Percentiles rank a stretch among this genome's conserved stretches.
Evolutionary conservation across 2,888 invertebrate genomes (phyloP).

Genomic region (Drosophila colorata): DNA sequence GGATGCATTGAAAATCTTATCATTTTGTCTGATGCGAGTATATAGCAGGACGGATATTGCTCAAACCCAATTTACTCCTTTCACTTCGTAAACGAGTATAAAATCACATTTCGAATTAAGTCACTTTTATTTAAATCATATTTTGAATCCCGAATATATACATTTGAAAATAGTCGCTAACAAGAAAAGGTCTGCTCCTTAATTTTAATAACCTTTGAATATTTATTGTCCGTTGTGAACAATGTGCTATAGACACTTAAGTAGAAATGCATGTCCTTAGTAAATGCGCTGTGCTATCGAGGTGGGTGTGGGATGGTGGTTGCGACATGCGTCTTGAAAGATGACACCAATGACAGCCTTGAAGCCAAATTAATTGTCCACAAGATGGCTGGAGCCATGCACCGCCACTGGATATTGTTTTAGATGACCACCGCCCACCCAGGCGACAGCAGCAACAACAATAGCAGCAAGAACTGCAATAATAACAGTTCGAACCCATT

Average conservation of each 20-base stretch:
- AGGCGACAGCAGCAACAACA: conserved; percentile 3
- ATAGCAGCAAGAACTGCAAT: background rate
- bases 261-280: conserved; percentile 41
- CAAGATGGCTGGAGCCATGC: conserved; percentile 61
- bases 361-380: conserved; percentile 77
- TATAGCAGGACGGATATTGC: no score
- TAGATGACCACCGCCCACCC: conserved; percentile 31
- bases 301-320: conserved; percentile 1
- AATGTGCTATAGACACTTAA: conserved; percentile 13
- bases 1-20: no score
- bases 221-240: background rate
- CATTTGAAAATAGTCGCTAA: no score
- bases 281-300: background rate
- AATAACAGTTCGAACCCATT: background rate
- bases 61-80: no score
- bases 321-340: conserved; percentile 52
- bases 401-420: conserved; percentile 59
- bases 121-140: no score
- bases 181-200: no score
- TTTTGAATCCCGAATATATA: no score
- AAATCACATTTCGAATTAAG: no score
- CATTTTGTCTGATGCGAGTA: no score
- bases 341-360: conserved; percentile 63
- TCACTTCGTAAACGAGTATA: no score
- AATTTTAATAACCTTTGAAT: conserved; percentile 3